Evolutionary conservation across 2,113 vertebrate genomes (phyloP), one percentile per base, ranked within the genome.

Genomic region (Microtus montanus): DNA sequence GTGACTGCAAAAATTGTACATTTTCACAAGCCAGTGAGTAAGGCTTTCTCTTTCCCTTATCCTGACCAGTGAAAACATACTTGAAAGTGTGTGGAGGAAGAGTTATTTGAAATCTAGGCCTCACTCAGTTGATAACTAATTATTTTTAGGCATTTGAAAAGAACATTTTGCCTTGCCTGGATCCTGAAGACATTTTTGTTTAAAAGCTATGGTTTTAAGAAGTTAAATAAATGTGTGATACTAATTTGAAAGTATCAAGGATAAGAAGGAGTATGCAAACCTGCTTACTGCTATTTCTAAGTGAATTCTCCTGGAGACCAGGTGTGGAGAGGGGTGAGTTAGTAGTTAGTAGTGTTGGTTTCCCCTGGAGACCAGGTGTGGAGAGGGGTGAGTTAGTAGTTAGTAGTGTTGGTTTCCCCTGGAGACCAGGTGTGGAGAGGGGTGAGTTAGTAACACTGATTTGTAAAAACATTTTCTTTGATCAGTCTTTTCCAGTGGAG

Each of bases 131-230:
- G 84, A 61, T 64, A 70, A 92, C 12, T 15, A 86, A 38, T 44
- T 68, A 93, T n/a, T 96, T 85, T 89, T 89, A 84, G 15, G 70
- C 20, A 87, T 41, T 35, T 79, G 52, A 83, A 93, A 92, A 89
- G n/a, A 75, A 11, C 8, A 41, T 78, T 26, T 85, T 92, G 58
- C 14, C 11, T 54, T 87, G 80, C 19, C 24, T 94, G 77, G 13
- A 87, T 35, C 89, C 28, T 96, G 49, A 83, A 66, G 17, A 79
- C 24, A 17, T 85, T 78, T 78, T 66, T 58, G 54, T 58, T 58
- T 58, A 19, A 58, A 58, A 58, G 54, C 54, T 58, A 52, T 52
- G 49, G 12, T 52, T 52, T 52, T 52, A 52, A 52, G 49, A 52
- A 13, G 49, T 52, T 52, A 52, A 52, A 49, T 49, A 49, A 49